Evolutionary conservation across 2,113 vertebrate genomes (phyloP).

Genomic region (Otis tarda): DNA sequence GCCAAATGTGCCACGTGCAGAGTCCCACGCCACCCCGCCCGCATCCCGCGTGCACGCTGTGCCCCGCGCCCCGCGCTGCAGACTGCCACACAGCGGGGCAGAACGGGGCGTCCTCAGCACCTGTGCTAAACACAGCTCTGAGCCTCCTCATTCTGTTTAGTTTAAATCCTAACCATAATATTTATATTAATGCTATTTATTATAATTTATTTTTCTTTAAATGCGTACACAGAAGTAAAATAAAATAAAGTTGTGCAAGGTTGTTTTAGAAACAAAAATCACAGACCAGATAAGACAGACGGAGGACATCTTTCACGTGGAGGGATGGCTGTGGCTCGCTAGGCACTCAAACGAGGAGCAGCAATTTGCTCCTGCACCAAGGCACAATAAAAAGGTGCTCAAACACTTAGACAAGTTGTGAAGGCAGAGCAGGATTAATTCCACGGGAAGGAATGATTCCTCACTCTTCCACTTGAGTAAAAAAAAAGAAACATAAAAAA

Average conservation of each 20-base stretch:
- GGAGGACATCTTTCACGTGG: not conserved
- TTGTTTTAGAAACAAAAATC: constrained; percentile 13
- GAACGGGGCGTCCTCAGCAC: not conserved
- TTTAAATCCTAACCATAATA: constrained; percentile 2
- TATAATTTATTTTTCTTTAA: constrained; percentile 2
- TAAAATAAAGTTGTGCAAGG: not conserved
- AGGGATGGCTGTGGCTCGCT: not conserved
- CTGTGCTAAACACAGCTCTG: not conserved
- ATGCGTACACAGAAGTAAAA: not conserved
- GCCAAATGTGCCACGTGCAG: not conserved
- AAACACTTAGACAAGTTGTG: not conserved
- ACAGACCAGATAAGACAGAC: not conserved
- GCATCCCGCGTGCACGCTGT: rapidly evolving
- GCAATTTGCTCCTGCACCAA: not conserved
- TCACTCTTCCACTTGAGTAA: not conserved
- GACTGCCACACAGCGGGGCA: not conserved
- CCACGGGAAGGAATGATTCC: not conserved
- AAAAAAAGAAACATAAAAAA: not conserved
- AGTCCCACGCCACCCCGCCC: not conserved
- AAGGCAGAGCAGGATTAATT: not conserved
- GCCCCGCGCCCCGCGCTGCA: not conserved
- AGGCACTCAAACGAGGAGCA: not conserved
- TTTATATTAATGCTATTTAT: constrained; percentile 8
- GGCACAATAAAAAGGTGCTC: not conserved
- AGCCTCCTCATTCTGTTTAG: not conserved